A percentile compares a stretch with the other conserved stretches of the same genome.
Evolutionary conservation across 2,888 invertebrate genomes (phyloP).

Genomic region (Patella caerulea): DNA sequence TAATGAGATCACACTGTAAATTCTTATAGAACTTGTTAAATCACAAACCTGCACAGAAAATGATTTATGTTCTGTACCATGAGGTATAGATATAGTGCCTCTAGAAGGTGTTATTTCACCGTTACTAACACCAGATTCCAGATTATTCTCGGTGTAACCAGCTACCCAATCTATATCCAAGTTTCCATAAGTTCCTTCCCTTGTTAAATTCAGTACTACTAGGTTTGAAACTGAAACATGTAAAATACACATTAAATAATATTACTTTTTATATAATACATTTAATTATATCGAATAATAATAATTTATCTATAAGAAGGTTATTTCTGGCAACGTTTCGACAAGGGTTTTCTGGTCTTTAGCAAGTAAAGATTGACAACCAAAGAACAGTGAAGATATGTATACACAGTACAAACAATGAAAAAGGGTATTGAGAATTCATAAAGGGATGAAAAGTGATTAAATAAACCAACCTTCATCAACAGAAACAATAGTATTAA

Average conservation of each 20-base stretch:
- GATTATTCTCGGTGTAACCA: constrained; percentile 51
- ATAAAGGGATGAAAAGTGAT: too few species aligned
- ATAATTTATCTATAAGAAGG: too few species aligned
- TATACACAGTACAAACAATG: too few species aligned
- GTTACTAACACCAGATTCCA: constrained; percentile 47
- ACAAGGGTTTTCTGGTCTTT: too few species aligned
- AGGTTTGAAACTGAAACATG: constrained; percentile 42
- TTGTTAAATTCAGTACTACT: constrained; percentile 45
- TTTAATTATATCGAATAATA: too few species aligned
- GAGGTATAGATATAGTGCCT: constrained; percentile 53
- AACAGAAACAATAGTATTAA: constrained; percentile 48
- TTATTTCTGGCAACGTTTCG: too few species aligned
- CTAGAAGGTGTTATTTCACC: constrained; percentile 55
- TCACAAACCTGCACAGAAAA: constrained; percentile 58
- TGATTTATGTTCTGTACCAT: constrained; percentile 54
- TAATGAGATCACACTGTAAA: too few species aligned
- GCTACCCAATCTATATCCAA: constrained; percentile 58
- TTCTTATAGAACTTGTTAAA: not conserved
- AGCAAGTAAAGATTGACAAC: too few species aligned
- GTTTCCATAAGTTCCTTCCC: constrained; percentile 63
- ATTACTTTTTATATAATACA: not conserved
- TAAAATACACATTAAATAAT: constrained; percentile 1
- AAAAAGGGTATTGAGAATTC: too few species aligned
- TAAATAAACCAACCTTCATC: constrained; percentile 55
- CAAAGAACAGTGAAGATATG: too few species aligned